Conservation (phyloP, 1,140 invertebrate genomes). For the Metopolophium dirhodum region DNA sequence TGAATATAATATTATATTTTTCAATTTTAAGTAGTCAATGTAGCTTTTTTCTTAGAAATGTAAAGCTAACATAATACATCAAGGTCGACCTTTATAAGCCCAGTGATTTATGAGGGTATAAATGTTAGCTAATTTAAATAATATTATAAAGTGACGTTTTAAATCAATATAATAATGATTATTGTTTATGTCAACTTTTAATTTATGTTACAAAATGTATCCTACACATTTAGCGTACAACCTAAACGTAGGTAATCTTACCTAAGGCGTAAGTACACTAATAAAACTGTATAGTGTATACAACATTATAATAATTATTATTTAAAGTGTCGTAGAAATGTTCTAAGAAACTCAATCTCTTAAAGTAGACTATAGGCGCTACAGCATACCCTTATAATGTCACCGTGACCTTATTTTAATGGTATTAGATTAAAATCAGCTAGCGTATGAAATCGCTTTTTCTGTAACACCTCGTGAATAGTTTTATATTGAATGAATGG, state of each 20-base stretch:
- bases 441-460: background rate
- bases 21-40: background rate
- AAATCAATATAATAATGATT: background rate
- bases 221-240: background rate
- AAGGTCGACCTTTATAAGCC: background rate
- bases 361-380: background rate
- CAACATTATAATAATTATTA: background rate
- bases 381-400: background rate
- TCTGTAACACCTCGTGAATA: background rate
- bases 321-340: background rate
- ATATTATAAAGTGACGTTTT: background rate
- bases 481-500: background rate
- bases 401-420: background rate
- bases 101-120: background rate
- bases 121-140: background rate
- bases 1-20: background rate
- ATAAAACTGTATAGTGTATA: background rate
- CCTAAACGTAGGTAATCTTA: background rate
- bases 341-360: background rate
- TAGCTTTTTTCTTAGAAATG: background rate
- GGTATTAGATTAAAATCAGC: background rate
- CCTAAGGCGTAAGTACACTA: background rate
- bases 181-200: background rate
- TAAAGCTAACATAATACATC: background rate
- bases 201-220: background rate